Base-by-base conservation (phyloP, 2,888 invertebrate genomes). In the Stenichneumon culpator region DNA sequence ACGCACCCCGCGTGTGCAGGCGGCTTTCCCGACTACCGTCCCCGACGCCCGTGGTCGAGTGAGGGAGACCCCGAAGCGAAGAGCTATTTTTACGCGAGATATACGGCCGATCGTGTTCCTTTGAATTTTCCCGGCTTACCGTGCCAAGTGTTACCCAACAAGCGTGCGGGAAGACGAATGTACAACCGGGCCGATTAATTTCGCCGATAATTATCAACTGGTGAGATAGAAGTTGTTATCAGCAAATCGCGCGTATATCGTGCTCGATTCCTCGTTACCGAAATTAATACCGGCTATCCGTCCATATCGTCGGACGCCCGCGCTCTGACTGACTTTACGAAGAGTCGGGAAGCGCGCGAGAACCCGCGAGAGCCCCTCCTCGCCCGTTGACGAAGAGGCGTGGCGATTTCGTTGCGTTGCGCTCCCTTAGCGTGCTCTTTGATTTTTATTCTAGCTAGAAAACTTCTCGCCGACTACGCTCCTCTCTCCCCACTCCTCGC, bases 311-410 rank as follows among this genome's bases (percentile, higher is more conserved):
- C 57, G 86, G 89, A 90, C 92, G 90, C 88, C 90, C 90, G 89
- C 91, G 89, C 90, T 92, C 91, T 90, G 89, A 93, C 93, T 93
- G 92, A 90, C 89, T 90, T 89, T 82, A 89, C 90, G 87, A 88
- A 88, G 83, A 86, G 83, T 88, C 88, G 87, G 81, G 50, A 73
- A 85, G 86, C 88, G 80, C 67, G 67, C 86, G 69, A 73, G 80
- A 73, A 65, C 28, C 54, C 44, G 54, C 69, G 65, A 69, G 69
- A 32, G 50, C 50, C 67, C 73, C 79, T 36, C 75, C 74, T 68
- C 63, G 65, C 65, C 44, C 65, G 22, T 47, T 32, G 28, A 14
- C 60, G 60, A 32, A 32, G 60, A 63, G 60, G 60, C 60, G 60
- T 65, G 32, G 47, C 50, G 65, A 69, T 68, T 69, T 54, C 63